These are phyloP conservation scores for Xestoiulus laeticollis DNA, from an alignment of 2,888 invertebrate species.

Conservation along the genomic window DNA sequence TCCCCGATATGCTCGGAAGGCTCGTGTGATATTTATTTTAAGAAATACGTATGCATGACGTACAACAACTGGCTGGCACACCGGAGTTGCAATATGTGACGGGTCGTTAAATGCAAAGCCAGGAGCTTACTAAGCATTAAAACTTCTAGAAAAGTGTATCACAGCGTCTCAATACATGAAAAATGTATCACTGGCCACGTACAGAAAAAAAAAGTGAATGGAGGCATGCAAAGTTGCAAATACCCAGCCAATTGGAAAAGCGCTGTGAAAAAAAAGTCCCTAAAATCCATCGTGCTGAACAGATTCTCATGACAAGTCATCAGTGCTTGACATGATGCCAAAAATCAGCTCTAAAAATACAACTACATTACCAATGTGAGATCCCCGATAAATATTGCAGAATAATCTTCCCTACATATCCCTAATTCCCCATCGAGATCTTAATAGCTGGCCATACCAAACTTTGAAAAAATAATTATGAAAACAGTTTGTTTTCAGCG, in stretches of 20 bases:
- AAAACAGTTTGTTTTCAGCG: neutral
- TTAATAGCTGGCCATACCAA: too few relatives aligned
- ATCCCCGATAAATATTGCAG: neutral
- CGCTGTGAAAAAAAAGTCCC: neutral
- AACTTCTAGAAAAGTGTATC: neutral
- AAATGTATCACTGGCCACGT: neutral
- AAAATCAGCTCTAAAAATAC: neutral
- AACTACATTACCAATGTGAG: neutral
- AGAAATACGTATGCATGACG: neutral
- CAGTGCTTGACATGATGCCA: neutral
- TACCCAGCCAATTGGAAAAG: neutral
- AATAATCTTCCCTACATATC: neutral
- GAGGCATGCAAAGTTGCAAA: neutral
- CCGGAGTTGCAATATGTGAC: neutral
- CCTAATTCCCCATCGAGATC: neutral
- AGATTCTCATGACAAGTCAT: neutral
- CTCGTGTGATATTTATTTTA: neutral
- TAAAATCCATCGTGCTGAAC: neutral
- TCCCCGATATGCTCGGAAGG: neutral
- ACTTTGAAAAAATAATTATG: neutral
- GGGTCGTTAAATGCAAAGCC: neutral
- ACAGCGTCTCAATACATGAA: neutral
- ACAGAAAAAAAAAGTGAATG: neutral
- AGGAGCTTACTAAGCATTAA: neutral
- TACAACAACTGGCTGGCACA: neutral